Evolutionary conservation across 2,797 vertebrate genomes (phyloP), one percentile per base, ranked within the genome.

Genomic region (Takifugu ocellatus): DNA sequence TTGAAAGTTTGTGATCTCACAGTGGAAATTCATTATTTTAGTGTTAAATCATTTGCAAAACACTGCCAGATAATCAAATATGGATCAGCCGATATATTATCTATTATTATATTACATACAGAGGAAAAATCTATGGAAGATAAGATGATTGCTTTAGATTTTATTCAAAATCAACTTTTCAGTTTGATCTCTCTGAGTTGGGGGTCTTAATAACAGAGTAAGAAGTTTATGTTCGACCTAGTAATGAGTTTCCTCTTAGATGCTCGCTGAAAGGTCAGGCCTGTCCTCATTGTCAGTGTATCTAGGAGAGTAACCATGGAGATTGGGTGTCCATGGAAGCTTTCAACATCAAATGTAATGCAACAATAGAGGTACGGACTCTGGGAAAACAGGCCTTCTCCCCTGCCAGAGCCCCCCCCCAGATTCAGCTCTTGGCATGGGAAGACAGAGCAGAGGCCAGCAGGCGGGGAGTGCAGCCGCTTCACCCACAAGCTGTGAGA

Each of bases 381-480:
- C 77, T 49, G 68, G 72, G 72, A 82, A 85, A 84, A 67, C 64
- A 74, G 67, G 54, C 47, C 64, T 68, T 56, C 75, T 56, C 75
- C 75, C 77, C 62, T 59, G 25, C 36, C 10, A 79, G 56, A 9
- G 74, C 79, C 80, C 83, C 75, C 77, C 21, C 21, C 21, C 21
- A 77, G 51, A 77, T 59, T 63, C 61, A 59, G 42, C 56, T 67
- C 47, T 76, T 88, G 82, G 82, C 83, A 84, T 77, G 59, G 61
- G 63, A 49, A 70, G 55, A 55, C 44, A 31, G 65, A 25, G 9
- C 27, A 50, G 56, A 66, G 70, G 78, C 67, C 72, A 75, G 66
- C 63, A 49, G 59, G 59, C 64, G 64, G 61, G 5, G 50, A 74
- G 55, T 14, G 9, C 25, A 59, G 68, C 56, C 63, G 60, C 56